Evolutionary conservation across 1,140 invertebrate genomes (phyloP), one percentile per base, ranked within the genome.

Genomic region (Macrosteles quadrilineatus): DNA sequence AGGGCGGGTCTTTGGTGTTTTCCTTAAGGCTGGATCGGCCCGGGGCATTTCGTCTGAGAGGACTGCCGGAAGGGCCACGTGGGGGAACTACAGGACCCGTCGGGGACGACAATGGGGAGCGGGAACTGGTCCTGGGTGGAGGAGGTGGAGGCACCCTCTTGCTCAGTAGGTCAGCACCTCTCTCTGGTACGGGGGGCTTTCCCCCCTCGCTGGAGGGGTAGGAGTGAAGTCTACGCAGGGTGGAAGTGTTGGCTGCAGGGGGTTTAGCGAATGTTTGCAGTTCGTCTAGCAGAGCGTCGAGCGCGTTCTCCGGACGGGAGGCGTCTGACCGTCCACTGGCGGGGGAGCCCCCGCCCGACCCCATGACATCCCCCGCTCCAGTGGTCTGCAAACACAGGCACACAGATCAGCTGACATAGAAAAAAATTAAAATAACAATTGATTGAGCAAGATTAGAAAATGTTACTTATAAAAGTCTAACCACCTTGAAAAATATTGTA

Each of bases 271-370:
- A 94, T 11, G 92, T 94, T 79, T 95, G 91, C 59, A 95, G 84
- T 81, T 96, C 94, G 79, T 95, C 93, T 92, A 96, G 81, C 89
- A 96, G 81, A 88, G 92, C 91, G 89, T 96, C 93, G 89, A 96
- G 91, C 87, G 93, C 91, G 89, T 94, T 95, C 89, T 95, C 92
- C 86, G 89, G 83, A 85, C 90, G 87, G 83, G 85, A 81, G 83
- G 86, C 79, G 83, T 84, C 74, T 81, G 85, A 83, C 81, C 80
- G 74, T 83, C 78, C 73, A 81, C 82, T 82, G 59, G 70, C 45
- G 64, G 68, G 27, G 27, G 55, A 59, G n/a, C 45, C 62, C 55
- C 69, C 69, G 25, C 66, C 66, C 64, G 70, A 53, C 55, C 82
- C 72, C 89, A 88, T 75, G 85, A 84, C 74, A 83, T 80, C 79